Evolutionary conservation across 2,797 vertebrate genomes (phyloP).

Genomic region (Cuculus canorus): DNA sequence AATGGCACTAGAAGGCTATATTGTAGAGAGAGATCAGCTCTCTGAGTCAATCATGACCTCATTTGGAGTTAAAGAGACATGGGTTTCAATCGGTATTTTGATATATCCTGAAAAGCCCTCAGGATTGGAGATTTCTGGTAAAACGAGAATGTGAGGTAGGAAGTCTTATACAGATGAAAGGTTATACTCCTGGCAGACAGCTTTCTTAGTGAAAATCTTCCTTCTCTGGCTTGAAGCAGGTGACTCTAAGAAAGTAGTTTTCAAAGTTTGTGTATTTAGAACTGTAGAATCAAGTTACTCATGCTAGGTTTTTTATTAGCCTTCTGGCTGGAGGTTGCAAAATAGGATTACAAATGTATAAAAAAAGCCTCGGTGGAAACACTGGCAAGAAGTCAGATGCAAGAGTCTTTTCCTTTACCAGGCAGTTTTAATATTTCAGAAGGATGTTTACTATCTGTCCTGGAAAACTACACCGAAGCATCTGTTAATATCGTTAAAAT

Average conservation of each 20-base stretch:
- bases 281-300: background rate
- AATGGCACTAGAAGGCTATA: background rate
- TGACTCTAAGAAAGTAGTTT: background rate
- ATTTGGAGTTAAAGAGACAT: background rate
- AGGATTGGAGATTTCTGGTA: background rate
- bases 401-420: background rate
- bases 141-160: background rate
- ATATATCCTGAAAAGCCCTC: background rate
- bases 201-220: background rate
- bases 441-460: background rate
- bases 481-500: slow-evolving; percentile 43
- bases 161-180: background rate
- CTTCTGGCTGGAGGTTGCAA: background rate
- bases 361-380: background rate
- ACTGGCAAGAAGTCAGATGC: background rate
- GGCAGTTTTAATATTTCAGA: background rate
- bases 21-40: background rate
- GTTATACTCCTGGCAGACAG: background rate
- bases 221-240: background rate
- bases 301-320: background rate
- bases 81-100: background rate
- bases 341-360: background rate
- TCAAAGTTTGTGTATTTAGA: background rate
- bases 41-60: background rate
- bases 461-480: background rate